Base-by-base conservation (phyloP, 1,140 invertebrate genomes). In the Pseudomyrmex sp. region DNA sequence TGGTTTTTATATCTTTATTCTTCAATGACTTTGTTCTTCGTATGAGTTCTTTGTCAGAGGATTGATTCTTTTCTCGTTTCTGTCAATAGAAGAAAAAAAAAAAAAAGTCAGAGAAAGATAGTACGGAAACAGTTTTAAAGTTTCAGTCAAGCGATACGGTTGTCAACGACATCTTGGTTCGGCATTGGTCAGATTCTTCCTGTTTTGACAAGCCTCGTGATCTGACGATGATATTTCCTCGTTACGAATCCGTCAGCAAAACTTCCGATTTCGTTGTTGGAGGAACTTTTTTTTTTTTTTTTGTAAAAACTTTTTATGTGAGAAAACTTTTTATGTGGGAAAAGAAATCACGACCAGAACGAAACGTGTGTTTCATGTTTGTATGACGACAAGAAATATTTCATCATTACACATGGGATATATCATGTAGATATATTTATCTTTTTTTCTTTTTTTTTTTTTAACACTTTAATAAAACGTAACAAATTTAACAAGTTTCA, bases 91-190 rank as follows among this genome's bases (percentile, higher is more conserved):
- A 72, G 58, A 35, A 35, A 35, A 35, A 26, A 26, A 85, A 35
- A 72, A 77, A 79, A 35, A 20, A 2, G 63, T 54, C 77, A 61
- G 59, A 26, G 4, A 54, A 44, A 80, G 56, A 35, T 52, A 35
- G 46, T 77, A 66, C 46, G 76, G 63, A 61, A 82, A 89, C 80
- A 75, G 83, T 87, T 89, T 83, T 58, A 76, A 91, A 91, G 89
- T 91, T 91, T 91, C 79, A 61, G 74, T 69, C 83, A 90, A 90
- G 83, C 75, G 58, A 58, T 72, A 80, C 85, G 85, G 46, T 35
- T 35, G 82, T 84, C 50, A 68, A 73, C 76, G 46, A 46, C 61
- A 35, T 35, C 35, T 35, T 35, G 58, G 72, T 88, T 84, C 77
- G 85, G 69, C 50, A 26, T 61, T 59, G 59, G 87, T 56, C 87